These are phyloP conservation scores for Fulmarus glacialis DNA, from an alignment of 2,113 vertebrate genomes.

Conservation along the genomic window DNA sequence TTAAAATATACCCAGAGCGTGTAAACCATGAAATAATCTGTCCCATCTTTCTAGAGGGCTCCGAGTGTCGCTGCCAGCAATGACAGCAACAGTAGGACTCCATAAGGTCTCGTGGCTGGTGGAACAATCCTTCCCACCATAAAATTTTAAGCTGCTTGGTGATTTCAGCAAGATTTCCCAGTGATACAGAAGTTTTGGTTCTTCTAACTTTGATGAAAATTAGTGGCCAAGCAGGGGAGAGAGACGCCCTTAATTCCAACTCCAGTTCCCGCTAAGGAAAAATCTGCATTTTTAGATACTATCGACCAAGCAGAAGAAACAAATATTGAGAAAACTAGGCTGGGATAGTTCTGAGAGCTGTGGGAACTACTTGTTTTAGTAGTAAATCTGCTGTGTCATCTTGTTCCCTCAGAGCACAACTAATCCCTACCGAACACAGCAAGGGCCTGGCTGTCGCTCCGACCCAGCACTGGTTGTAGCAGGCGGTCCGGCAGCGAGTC, in stretches of 20 bases:
- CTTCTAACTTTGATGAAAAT: not conserved
- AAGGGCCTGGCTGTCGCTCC: not conserved
- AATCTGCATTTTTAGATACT: not conserved
- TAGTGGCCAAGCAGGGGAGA: not conserved
- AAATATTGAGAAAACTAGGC: not conserved
- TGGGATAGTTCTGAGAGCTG: not conserved
- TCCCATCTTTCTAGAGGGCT: not conserved
- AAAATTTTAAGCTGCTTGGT: not conserved
- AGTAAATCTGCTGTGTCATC: not conserved
- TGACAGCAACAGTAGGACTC: not conserved
- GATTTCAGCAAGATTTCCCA: not conserved
- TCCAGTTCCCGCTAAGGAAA: not conserved
- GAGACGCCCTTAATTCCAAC: not conserved
- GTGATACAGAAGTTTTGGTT: not conserved
- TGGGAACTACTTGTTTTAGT: not conserved
- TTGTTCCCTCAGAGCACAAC: not conserved
- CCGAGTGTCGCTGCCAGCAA: not conserved
- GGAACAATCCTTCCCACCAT: not conserved
- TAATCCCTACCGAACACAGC: not conserved
- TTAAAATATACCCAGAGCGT: not conserved
- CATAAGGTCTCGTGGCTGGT: not conserved
- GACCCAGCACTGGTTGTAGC: rapidly evolving
- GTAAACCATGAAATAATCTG: not conserved
- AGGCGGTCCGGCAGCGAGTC: rapidly evolving
- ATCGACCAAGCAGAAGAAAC: not conserved